These are phyloP conservation scores for Pipistrellus pipistrellus DNA, from an alignment of 2,797 vertebrate genomes.

Conservation along the genomic window DNA sequence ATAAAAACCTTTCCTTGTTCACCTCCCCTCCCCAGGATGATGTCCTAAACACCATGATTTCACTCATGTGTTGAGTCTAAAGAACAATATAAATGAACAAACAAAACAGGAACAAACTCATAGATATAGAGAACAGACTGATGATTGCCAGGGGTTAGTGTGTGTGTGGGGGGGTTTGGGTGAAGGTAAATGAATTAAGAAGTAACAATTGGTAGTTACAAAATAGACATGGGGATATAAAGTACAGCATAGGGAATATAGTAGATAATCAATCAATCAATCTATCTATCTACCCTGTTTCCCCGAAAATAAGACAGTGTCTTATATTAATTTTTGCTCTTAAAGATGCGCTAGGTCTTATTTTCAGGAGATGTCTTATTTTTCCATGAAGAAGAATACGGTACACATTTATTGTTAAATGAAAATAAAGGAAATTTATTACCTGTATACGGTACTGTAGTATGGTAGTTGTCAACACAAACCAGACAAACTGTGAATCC, in stretches of 20 bases:
- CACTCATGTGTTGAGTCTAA: neutral
- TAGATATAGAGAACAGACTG: neutral
- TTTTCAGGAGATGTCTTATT: too few species aligned
- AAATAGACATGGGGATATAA: neutral
- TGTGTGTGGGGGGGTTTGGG: neutral
- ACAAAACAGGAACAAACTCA: neutral
- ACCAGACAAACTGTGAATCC: too few species aligned
- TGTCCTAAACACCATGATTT: neutral
- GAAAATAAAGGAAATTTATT: too few species aligned
- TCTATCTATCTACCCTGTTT: too few species aligned
- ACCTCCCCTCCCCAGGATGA: neutral
- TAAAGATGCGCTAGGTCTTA: too few species aligned
- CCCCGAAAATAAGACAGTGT: too few species aligned
- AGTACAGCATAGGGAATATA: too few species aligned
- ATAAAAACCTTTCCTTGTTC: neutral
- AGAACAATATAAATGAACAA: neutral
- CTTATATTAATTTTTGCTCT: too few species aligned
- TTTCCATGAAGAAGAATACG: too few species aligned
- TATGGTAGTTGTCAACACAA: too few species aligned
- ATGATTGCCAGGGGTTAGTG: neutral
- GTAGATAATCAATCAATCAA: neutral
- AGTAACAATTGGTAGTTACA: neutral
- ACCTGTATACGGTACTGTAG: too few species aligned
- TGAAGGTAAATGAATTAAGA: neutral
- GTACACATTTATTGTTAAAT: too few species aligned